Evolutionary conservation across 1,140 invertebrate genomes (phyloP).

Genomic region (Dinothrombium tinctorium): DNA sequence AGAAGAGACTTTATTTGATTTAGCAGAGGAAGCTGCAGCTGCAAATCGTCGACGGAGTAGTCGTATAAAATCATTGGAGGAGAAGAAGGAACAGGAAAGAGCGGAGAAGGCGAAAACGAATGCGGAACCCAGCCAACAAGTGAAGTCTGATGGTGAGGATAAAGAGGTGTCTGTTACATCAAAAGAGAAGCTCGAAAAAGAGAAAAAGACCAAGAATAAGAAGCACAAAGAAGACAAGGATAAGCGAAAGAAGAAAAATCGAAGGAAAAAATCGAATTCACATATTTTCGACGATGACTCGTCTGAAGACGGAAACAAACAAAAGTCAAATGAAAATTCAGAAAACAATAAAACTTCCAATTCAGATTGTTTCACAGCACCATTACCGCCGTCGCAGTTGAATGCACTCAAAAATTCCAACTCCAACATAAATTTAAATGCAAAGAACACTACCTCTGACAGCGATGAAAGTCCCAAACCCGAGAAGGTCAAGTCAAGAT

Average conservation of each 20-base stretch:
- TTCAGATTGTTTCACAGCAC: neutral
- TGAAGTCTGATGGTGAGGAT: neutral
- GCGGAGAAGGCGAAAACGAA: too few species aligned
- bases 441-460: neutral
- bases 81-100: neutral
- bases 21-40: neutral
- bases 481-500: slow-evolving; percentile 60
- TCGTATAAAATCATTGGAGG: slow-evolving; percentile 1
- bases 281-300: too few species aligned
- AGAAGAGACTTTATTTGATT: too few species aligned
- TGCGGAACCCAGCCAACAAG: too few species aligned
- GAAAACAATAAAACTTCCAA: neutral
- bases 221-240: too few species aligned
- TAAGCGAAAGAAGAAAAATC: neutral
- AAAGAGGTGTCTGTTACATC: neutral
- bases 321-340: neutral
- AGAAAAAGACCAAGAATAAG: neutral
- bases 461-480: slow-evolving; percentile 26
- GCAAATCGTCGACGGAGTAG: neutral
- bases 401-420: neutral
- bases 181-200: neutral
- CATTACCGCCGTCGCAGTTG: neutral
- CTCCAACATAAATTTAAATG: neutral
- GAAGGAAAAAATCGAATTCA: neutral
- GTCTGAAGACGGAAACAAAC: too few species aligned